Base-by-base conservation (phyloP, 2,797 vertebrate species). In the Cirrhinus molitorella region DNA sequence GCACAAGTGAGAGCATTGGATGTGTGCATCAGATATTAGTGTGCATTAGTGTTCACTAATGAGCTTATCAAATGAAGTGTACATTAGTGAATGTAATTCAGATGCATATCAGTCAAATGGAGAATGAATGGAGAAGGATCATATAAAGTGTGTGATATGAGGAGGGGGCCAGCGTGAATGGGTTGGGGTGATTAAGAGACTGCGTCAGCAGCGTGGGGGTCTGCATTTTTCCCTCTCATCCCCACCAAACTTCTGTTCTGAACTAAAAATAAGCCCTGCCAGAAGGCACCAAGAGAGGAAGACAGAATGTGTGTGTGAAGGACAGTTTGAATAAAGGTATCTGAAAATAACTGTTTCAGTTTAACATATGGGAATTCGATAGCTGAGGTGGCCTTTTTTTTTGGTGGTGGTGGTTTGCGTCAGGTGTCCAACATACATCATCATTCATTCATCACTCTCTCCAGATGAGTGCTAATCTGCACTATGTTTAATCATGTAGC, bases 171-270 rank as follows among this genome's bases (percentile, higher is more conserved):
- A 37, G 25, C 4, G 51, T 40, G 57, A 51, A 51, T 63, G 71
- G 43, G 28, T 83, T 0, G 23, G 31, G 78, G 63, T 88, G 83
- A 88, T 84, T 79, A 82, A 82, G 79, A 61, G 14, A 5, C 28
- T 65, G 81, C 67, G 83, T 83, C 78, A 82, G n/a, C n/a, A 63
- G 49, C 3, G 66, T 67, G 72, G 51, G 81, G 81, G 74, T 79
- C 74, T 84, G 45, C 53, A 87, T 83, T 73, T 25, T 77, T 47
- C 31, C 45, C 59, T 80, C 76, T 40, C 49, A 25, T 73, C 49
- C 73, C 81, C 81, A 76, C 79, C 3, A 23, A 82, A 57, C 81
- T 85, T 88, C 88, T 88, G 81, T 77, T 89, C 72, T 23, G 10
- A 59, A 83, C 79, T 86, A 83, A 83, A 81, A 84, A 89, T 89